These are phyloP conservation scores for Myopa testacea DNA, from an alignment of 2,888 invertebrate species.

Conservation along the genomic window DNA sequence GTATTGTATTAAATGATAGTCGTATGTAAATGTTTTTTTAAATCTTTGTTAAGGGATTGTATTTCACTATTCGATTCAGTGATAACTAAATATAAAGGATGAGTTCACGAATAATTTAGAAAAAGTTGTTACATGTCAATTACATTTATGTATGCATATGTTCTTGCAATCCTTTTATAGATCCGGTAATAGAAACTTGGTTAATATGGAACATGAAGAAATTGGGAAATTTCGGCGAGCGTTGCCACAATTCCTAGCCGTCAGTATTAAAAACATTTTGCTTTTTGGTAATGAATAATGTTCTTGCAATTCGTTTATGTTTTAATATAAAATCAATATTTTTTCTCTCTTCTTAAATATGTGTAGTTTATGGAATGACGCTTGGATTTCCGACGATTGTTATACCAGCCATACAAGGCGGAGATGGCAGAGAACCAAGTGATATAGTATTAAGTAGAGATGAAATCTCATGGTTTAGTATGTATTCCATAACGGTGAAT, in stretches of 20 bases:
- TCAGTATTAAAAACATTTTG: constrained; percentile 82
- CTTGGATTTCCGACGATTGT: constrained; percentile 85
- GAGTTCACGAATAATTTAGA: not conserved
- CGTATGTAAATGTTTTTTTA: not conserved
- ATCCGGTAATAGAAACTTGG: constrained; percentile 54
- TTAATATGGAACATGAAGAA: constrained; percentile 54
- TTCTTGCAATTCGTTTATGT: not conserved
- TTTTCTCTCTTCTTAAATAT: constrained; percentile 19
- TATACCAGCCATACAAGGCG: constrained; percentile 78
- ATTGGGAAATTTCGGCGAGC: constrained; percentile 71
- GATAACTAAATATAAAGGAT: not conserved
- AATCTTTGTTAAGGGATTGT: not conserved
- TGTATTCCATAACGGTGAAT: constrained; percentile 50
- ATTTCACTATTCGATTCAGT: not conserved
- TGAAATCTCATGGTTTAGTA: constrained; percentile 82
- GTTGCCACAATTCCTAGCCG: constrained; percentile 81
- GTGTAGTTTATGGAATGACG: constrained; percentile 80
- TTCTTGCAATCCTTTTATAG: constrained; percentile 47
- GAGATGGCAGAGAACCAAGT: constrained; percentile 65
- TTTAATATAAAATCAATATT: not conserved
- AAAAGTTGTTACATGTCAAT: not conserved
- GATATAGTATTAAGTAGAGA: constrained; percentile 72
- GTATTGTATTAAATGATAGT: constrained; percentile 4
- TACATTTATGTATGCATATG: not conserved
- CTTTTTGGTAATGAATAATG: constrained; percentile 72